Evolutionary conservation across 1,140 invertebrate genomes (phyloP).

Genomic region (Habropoda laboriosa): DNA sequence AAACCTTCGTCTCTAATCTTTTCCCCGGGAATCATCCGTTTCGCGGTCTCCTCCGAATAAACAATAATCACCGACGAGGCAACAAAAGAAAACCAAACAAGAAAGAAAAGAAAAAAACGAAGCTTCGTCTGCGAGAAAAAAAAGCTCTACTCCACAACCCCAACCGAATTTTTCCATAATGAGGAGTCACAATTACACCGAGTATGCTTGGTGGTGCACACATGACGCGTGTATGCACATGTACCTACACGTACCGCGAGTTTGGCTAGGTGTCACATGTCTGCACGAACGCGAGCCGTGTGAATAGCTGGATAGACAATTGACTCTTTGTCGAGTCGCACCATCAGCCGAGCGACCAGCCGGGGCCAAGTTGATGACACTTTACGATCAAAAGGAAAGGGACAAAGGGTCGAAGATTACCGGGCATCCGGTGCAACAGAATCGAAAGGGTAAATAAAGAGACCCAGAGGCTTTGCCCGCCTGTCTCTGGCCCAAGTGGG

Average conservation of each 20-base stretch:
- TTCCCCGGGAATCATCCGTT: too few relatives aligned
- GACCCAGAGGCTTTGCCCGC: too few relatives aligned
- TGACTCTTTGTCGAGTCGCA: conserved; percentile 44
- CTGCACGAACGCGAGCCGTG: conserved; percentile 2
- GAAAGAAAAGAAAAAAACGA: too few relatives aligned
- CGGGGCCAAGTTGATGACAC: conserved; percentile 26
- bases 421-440: conserved; percentile 20
- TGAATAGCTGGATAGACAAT: conserved; percentile 51
- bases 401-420: conserved; percentile 40
- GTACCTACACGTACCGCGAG: not conserved
- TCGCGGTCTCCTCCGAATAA: too few relatives aligned
- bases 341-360: conserved; percentile 10
- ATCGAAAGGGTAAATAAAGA: conserved; percentile 38
- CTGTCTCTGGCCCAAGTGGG: not conserved
- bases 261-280: not conserved
- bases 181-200: too few relatives aligned
- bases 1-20: too few relatives aligned
- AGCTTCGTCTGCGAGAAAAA: too few relatives aligned
- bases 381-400: conserved; percentile 48
- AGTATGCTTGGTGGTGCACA: too few relatives aligned
- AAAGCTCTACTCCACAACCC: too few relatives aligned
- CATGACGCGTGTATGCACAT: not conserved
- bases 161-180: too few relatives aligned
- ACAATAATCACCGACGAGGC: too few relatives aligned
- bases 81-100: too few relatives aligned